These are phyloP conservation scores for Thalpophila matura DNA, from an alignment of 2,888 invertebrate species.

Conservation along the genomic window DNA sequence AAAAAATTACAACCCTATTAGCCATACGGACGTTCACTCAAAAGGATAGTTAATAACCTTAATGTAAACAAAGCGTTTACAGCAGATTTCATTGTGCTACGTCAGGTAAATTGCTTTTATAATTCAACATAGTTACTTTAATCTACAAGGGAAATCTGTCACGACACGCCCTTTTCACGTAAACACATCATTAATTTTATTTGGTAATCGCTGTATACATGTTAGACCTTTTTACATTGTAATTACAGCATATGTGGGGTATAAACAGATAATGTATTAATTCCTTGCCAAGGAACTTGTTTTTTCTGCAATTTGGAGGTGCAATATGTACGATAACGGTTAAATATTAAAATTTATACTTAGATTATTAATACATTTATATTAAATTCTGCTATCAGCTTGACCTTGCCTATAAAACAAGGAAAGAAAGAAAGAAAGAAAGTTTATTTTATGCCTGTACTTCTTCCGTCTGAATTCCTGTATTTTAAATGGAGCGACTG, in stretches of 20 bases:
- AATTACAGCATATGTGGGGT: conserved; percentile 30
- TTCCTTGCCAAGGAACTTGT: conserved; percentile 1
- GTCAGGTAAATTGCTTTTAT: conserved; percentile 45
- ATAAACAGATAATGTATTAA: conserved; percentile 26
- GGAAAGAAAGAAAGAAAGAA: too few relatives aligned
- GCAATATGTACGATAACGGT: too few relatives aligned
- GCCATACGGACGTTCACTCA: not conserved
- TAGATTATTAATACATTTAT: too few relatives aligned
- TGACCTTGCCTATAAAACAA: too few relatives aligned
- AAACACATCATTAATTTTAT: conserved; percentile 61
- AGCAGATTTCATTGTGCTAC: conserved; percentile 51
- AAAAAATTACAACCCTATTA: not conserved
- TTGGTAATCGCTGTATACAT: conserved; percentile 50
- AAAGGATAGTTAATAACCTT: conserved; percentile 18
- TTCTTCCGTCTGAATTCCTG: too few relatives aligned
- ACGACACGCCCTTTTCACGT: conserved; percentile 49
- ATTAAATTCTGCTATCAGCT: too few relatives aligned
- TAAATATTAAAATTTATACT: too few relatives aligned
- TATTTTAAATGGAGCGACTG: too few relatives aligned
- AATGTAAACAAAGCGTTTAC: conserved; percentile 23
- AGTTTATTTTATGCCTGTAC: too few relatives aligned
- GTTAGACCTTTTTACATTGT: conserved; percentile 36
- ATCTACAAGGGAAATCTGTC: conserved; percentile 53
- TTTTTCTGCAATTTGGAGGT: too few relatives aligned
- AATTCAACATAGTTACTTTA: conserved; percentile 49